Evolutionary conservation across 2,113 vertebrate genomes (phyloP).

Genomic region (Reinhardtius hippoglossoides): DNA sequence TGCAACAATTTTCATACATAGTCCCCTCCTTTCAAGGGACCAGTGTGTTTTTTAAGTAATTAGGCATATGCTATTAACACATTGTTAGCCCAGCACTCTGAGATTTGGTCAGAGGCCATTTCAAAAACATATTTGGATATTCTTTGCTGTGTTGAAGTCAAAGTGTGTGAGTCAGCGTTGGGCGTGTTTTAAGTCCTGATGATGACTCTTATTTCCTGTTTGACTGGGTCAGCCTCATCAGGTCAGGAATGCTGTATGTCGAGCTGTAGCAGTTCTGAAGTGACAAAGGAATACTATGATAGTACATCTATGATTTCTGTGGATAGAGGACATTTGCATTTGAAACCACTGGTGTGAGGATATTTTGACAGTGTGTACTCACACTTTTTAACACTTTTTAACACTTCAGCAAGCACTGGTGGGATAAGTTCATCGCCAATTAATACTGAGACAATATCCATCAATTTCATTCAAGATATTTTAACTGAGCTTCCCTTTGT

Average conservation of each 20-base stretch:
- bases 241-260: slow-evolving; percentile 7
- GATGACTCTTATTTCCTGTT: not conserved
- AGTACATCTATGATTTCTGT: not conserved
- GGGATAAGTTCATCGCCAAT: too few species aligned
- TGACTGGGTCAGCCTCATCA: not conserved
- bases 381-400: too few species aligned
- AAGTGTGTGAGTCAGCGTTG: slow-evolving; percentile 1
- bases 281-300: not conserved
- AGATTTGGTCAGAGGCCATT: too few species aligned
- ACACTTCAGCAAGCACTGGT: too few species aligned
- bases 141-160: not conserved
- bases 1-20: too few species aligned
- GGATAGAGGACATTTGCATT: too few species aligned
- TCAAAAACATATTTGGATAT: not conserved
- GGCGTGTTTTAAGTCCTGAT: not conserved
- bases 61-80: too few species aligned
- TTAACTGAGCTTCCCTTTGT: not conserved
- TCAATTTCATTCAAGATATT: not conserved
- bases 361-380: too few species aligned
- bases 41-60: too few species aligned
- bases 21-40: too few species aligned
- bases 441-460: not conserved
- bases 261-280: not conserved
- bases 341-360: too few species aligned
- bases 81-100: too few species aligned